These are phyloP conservation scores for Peromyscus leucopus DNA, from an alignment of 2,113 vertebrate genomes.

Conservation along the genomic window DNA sequence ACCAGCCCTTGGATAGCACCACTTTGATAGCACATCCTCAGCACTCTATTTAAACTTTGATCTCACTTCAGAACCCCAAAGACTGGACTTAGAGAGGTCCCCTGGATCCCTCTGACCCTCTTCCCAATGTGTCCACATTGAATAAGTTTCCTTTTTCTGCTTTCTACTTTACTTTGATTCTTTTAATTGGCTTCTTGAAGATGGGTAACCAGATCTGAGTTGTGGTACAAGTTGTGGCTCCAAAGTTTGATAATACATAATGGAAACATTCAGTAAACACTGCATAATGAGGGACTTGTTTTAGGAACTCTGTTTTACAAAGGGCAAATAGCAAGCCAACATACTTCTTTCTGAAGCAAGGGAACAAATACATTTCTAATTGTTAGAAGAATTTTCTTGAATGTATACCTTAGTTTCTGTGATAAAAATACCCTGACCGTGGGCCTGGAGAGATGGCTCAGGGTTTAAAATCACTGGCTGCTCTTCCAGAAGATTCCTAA, in stretches of 20 bases:
- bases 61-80: not conserved
- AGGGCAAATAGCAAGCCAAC: not conserved
- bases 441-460: not conserved
- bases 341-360: conserved; percentile 44
- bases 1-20: not conserved
- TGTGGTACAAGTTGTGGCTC: not conserved
- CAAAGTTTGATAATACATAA: not conserved
- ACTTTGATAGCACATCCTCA: not conserved
- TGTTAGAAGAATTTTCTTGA: conserved; percentile 17
- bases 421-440: not conserved
- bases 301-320: conserved; percentile 56
- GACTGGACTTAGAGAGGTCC: not conserved
- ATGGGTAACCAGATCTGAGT: not conserved
- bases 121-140: not conserved
- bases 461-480: not conserved
- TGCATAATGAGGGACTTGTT: conserved; percentile 9
- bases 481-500: not conserved
- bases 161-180: not conserved
- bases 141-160: no score
- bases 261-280: conserved; percentile 34
- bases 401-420: not conserved
- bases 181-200: not conserved
- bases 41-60: not conserved
- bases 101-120: not conserved
- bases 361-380: conserved; percentile 42